Conservation (phyloP, 1,140 invertebrate genomes). For the Gonatopus flavifemur region DNA sequence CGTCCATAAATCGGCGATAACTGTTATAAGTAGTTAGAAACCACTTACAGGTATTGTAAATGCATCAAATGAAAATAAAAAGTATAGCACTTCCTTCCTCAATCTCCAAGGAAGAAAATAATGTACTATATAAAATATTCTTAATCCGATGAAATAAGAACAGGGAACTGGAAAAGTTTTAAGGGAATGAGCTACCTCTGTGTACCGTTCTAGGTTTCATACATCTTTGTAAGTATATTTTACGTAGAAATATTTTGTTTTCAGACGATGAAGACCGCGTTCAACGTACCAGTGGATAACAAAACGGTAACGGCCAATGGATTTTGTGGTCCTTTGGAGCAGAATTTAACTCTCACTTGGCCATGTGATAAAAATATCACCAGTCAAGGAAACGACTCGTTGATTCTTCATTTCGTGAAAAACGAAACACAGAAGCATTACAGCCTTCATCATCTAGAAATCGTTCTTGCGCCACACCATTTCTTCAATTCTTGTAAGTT, state of each 20-base stretch:
- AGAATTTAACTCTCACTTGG: conserved; percentile 58
- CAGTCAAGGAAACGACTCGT: conserved; percentile 31
- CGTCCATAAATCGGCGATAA: no score
- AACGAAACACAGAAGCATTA: conserved; percentile 53
- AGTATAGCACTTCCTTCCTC: neutral
- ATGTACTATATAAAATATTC: neutral
- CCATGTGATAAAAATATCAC: conserved; percentile 15
- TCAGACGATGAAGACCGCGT: conserved; percentile 24
- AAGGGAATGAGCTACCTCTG: no score
- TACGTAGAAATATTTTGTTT: conserved; percentile 11
- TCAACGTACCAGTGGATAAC: conserved; percentile 53
- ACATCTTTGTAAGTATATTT: neutral
- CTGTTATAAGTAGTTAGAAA: no score
- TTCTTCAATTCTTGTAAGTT: conserved; percentile 32
- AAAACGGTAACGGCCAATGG: conserved; percentile 46
- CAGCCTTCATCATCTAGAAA: conserved; percentile 33
- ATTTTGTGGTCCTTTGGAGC: conserved; percentile 49
- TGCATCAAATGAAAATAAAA: no score
- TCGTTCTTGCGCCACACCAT: conserved; percentile 20
- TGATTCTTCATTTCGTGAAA: conserved; percentile 52
- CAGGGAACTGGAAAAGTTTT: neutral
- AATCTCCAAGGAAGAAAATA: no score
- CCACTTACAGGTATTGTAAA: no score
- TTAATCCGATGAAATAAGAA: neutral
- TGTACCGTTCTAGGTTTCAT: neutral